Base-by-base conservation (phyloP, 92 coral and sea anemone species). In the Pocillopora meandrina region DNA sequence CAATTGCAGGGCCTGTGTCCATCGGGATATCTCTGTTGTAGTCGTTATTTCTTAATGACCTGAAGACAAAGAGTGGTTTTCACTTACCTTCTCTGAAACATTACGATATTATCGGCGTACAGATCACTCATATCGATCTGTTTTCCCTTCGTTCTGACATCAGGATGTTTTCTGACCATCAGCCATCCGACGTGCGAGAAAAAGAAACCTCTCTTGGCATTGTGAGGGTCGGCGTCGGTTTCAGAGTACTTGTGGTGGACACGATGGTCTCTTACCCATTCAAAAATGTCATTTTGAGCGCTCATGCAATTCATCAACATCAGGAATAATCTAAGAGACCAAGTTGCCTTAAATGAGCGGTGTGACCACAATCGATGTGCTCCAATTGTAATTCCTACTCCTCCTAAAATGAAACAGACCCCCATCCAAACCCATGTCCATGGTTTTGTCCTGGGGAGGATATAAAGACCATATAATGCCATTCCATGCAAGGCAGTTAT, bases 211-310 rank as follows among this genome's bases (percentile, higher is more conserved):
- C 95, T 86, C 77, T 85, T 89, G 1, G 95, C 95, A 73, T 91
- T 89, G 82, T 91, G 95, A 14, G 95, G 95, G 80, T 91, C 95
- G 6, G 90, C 95, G 36, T 91, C 90, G 10, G 95, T 91, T 77
- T 91, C 95, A 1, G 95, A 26, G 35, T 56, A 91, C 84, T 91
- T 91, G 85, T 91, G 95, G 67, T 91, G 95, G 9, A 86, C 92
- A 26, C 95, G 95, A 62, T 91, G 95, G 82, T 91, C 95, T 55
- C 95, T 84, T 59, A 75, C 81, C 95, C 95, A 91, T 81, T 91
- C 92, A 79, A 85, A 91, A 86, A 91, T 91, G 72, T 82, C 88
- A 63, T 91, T 86, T 49, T 91, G 92, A 9, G 76, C 92, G 9
- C 88, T 92, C 31, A 82, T 23, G 84, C 86, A 85, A 56, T 91